A percentile compares a stretch with the other conserved stretches of the same genome.
These are phyloP conservation scores for Thymelicus lineola DNA, from an alignment of 2,888 invertebrate genomes.

Conservation along the genomic window DNA sequence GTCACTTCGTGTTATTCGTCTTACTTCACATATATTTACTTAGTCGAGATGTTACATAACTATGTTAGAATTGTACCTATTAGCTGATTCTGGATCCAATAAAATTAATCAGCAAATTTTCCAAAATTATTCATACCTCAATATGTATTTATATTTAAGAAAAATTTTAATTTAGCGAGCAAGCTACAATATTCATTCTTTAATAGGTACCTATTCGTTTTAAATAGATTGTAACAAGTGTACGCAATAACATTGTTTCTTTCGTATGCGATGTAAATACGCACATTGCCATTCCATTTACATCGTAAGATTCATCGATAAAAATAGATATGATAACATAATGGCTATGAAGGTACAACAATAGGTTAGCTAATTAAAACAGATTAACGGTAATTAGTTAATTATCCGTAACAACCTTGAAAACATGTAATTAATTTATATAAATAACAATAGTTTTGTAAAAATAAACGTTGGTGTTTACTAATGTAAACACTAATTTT, in stretches of 20 bases:
- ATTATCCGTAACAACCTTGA: not conserved
- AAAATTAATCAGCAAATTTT: too few relatives aligned
- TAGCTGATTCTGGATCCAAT: too few relatives aligned
- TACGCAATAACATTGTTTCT: slow-evolving; percentile 21
- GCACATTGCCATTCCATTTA: slow-evolving; percentile 7
- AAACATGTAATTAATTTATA: not conserved
- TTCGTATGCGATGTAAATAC: not conserved
- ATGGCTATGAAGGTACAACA: not conserved
- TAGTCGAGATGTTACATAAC: too few relatives aligned
- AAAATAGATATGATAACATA: slow-evolving; percentile 23
- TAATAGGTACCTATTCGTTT: not conserved
- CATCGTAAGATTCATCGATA: slow-evolving; percentile 29
- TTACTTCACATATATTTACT: too few relatives aligned
- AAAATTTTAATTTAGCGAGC: too few relatives aligned
- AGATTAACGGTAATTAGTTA: slow-evolving; percentile 1
- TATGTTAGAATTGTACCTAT: too few relatives aligned
- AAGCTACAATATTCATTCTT: too few relatives aligned
- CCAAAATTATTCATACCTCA: too few relatives aligned
- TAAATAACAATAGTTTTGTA: not conserved
- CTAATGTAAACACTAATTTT: too few relatives aligned
- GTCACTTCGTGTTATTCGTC: too few relatives aligned
- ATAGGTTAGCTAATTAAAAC: not conserved
- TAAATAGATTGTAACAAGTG: slow-evolving; percentile 10
- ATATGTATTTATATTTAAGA: too few relatives aligned
- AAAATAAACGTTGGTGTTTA: not conserved